phyloP scores from a whole-genome alignment of 2,888 invertebrate genomes.

The Habroteleia sp. region DNA sequence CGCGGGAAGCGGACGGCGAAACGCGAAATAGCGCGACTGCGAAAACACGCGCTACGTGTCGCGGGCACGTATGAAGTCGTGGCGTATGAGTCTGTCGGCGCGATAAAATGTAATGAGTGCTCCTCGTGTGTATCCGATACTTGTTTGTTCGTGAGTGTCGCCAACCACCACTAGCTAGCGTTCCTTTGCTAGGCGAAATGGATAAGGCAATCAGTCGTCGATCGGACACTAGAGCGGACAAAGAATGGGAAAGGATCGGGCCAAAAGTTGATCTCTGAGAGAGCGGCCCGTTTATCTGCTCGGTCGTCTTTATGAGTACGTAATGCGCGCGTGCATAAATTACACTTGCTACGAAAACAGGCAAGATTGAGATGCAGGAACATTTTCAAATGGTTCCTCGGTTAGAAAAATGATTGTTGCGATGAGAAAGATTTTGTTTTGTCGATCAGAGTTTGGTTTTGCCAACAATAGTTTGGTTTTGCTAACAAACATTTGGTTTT shows the following conservation, averaged over 20 bases:
- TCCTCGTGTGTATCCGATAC: constrained; percentile 50
- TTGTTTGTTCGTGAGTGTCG: constrained; percentile 59
- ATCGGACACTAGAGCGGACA: constrained; percentile 47
- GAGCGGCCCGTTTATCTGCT: constrained; percentile 23
- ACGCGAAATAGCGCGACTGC: constrained; percentile 21
- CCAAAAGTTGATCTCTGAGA: constrained; percentile 42
- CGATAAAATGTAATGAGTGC: constrained; percentile 61
- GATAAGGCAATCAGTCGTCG: constrained; percentile 58
- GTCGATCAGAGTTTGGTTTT: too few relatives aligned
- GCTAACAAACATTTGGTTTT: too few relatives aligned
- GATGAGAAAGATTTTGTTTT: too few relatives aligned
- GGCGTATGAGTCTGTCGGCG: constrained; percentile 53
- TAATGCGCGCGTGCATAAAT: constrained; percentile 22
- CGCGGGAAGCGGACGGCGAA: constrained; percentile 19
- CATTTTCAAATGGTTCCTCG: too few relatives aligned
- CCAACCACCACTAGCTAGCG: constrained; percentile 51
- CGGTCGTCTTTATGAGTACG: constrained; percentile 36
- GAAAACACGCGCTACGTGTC: constrained; percentile 61
- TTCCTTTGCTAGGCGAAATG: constrained; percentile 57
- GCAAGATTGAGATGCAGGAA: too few relatives aligned
- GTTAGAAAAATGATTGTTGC: too few relatives aligned
- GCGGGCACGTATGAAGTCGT: constrained; percentile 55
- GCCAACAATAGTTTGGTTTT: too few relatives aligned
- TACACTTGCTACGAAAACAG: background rate
- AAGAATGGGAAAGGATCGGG: constrained; percentile 55